Conservation (phyloP, 2,888 invertebrate genomes). For the Empis stercorea region DNA sequence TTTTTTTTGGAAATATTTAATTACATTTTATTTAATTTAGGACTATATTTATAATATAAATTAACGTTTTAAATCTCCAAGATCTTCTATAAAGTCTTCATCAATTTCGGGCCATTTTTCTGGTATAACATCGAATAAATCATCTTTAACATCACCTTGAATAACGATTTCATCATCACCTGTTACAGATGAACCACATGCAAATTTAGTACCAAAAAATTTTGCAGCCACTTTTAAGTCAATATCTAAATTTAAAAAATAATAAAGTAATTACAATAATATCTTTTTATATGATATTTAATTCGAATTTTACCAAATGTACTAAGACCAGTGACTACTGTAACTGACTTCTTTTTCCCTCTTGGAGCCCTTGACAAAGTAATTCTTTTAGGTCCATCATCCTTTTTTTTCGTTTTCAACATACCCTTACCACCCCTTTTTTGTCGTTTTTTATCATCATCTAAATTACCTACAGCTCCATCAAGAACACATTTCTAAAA, state of each 20-base stretch:
- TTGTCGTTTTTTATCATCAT: constrained; percentile 90
- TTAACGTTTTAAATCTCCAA: constrained; percentile 86
- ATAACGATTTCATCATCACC: constrained; percentile 99
- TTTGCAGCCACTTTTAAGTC: constrained; percentile 97
- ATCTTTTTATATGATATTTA: too few species aligned
- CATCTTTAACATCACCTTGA: constrained; percentile 98
- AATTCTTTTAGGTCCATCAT: constrained; percentile 75
- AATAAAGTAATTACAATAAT: too few species aligned
- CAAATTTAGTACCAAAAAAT: constrained; percentile 94
- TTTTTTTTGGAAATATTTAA: not conserved
- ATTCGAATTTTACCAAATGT: constrained; percentile 61
- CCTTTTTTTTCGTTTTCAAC: constrained; percentile 89
- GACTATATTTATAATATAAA: not conserved
- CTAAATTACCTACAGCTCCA: constrained; percentile 59
- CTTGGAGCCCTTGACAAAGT: constrained; percentile 80
- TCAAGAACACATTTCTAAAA: constrained; percentile 20
- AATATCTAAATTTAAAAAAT: constrained; percentile 70
- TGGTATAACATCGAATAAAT: constrained; percentile 92
- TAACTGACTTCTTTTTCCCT: constrained; percentile 98
- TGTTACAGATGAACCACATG: constrained; percentile 98
- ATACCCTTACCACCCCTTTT: constrained; percentile 95
- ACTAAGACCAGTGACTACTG: constrained; percentile 89
- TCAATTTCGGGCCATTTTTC: constrained; percentile 98
- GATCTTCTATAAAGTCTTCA: constrained; percentile 83
- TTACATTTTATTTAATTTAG: not conserved